Evolutionary conservation across 2,797 vertebrate species (phyloP), one percentile per base, ranked within the genome.

Genomic region (Urocyon cinereoargenteus): DNA sequence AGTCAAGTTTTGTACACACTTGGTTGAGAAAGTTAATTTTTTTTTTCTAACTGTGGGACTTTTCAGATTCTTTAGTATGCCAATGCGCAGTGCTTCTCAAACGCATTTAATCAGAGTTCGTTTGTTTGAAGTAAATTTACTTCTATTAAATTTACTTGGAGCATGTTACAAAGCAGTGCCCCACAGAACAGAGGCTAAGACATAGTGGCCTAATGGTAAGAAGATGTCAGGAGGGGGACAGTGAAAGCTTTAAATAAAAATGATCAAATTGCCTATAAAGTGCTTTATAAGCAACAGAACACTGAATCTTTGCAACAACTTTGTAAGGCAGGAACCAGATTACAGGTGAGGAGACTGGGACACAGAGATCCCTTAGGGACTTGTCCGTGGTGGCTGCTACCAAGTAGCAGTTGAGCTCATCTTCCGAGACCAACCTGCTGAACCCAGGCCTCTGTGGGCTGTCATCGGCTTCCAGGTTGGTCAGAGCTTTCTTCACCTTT

Each of bases 371-470:
- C 2, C 24, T 31, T 5, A 40, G 59, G 28, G 40, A 8, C n/a
- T 31, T 2, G 3, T 15, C 14, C 13, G 0, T 6, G 26, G 68
- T 12, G 53, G 28, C 15, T 7, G 57, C 26, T 28, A 1, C 15
- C n/a, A 64, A 1, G 24, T 21, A 40, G 36, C 4, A 19, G 26
- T 19, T 19, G 18, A 64, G 26, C 53, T 45, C 13, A 8, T 12
- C 51, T 12, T 18, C 28, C 15, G 21, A 34, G 16, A 59, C 55
- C 40, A 31, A 6, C 57, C n/a, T 61, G 11, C 9, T 28, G 16
- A 75, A 45, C 31, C 34, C 13, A 13, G 82, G 7, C 51, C 31
- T 34, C 81, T 45, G 72, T 12, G 6, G 19, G 31, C 1, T 13
- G 24, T 57, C 49, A 1, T 22, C 0, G 5, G 59, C n/a, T 31